These are phyloP conservation scores for Molothrus aeneus DNA, from an alignment of 2,797 vertebrate genomes.

Conservation along the genomic window DNA sequence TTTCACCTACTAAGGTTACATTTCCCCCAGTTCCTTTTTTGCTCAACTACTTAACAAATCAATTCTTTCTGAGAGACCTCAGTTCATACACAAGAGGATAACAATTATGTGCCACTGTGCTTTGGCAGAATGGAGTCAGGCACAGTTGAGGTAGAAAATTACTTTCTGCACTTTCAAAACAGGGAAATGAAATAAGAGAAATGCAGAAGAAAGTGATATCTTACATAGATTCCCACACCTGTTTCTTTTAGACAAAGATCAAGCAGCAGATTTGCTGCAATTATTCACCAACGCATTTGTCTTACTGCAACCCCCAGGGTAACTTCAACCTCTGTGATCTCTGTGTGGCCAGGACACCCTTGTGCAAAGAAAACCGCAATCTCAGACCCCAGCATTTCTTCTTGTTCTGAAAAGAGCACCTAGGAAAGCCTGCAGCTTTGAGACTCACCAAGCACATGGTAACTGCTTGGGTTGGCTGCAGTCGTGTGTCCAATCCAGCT, in stretches of 20 bases:
- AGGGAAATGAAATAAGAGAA: not conserved
- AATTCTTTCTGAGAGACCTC: not conserved
- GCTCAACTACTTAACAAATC: not conserved
- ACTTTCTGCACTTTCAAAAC: conserved; percentile 11
- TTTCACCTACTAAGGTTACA: not conserved
- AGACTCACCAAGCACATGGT: not conserved
- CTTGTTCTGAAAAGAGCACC: not conserved
- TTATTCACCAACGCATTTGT: not conserved
- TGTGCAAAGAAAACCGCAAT: not conserved
- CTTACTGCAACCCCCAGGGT: not conserved
- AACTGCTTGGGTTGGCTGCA: not conserved
- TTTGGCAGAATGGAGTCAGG: conserved; percentile 17
- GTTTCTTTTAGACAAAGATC: not conserved
- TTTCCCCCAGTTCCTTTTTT: not conserved
- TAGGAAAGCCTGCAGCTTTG: not conserved
- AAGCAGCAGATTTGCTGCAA: not conserved
- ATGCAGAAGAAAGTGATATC: not conserved
- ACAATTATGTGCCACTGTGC: not conserved
- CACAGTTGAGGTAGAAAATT: conserved; percentile 40
- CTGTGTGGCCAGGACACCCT: not conserved
- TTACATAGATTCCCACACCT: not conserved
- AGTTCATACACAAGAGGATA: not conserved
- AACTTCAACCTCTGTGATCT: not conserved
- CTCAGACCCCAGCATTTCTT: not conserved
- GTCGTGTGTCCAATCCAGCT: not conserved